Percentiles rank a stretch among this genome's conserved stretches.
Conservation (phyloP, 2,113 vertebrate genomes). For the Rhinoptilus africanus region DNA sequence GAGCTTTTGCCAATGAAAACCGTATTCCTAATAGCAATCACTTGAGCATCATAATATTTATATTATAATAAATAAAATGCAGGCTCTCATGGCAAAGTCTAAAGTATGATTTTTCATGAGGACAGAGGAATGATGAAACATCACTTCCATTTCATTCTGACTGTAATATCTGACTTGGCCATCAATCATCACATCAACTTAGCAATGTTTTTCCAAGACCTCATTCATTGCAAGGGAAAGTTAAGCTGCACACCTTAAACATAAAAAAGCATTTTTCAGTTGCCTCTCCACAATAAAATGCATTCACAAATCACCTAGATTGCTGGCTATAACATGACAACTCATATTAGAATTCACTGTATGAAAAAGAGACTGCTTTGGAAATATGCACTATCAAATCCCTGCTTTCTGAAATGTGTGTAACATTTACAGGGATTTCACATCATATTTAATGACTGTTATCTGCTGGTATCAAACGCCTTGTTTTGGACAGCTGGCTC, state of each 20-base stretch:
- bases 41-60: background rate
- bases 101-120: background rate
- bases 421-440: background rate
- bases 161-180: background rate
- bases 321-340: background rate
- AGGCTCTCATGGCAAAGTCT: fast-evolving
- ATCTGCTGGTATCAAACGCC: background rate
- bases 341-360: background rate
- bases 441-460: background rate
- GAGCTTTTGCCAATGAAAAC: background rate
- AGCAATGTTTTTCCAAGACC: background rate
- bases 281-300: background rate
- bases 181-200: background rate
- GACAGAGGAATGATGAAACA: background rate
- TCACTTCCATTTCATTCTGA: background rate
- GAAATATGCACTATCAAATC: background rate
- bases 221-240: background rate
- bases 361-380: background rate
- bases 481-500: background rate
- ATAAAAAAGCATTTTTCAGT: background rate
- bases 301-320: background rate
- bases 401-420: background rate
- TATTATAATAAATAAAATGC: background rate
- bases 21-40: background rate
- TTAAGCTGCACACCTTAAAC: background rate